A percentile compares a stretch with the other conserved stretches of the same genome.
Evolutionary conservation across 1,140 invertebrate species (phyloP).

Genomic region (Nephila pilipes): DNA sequence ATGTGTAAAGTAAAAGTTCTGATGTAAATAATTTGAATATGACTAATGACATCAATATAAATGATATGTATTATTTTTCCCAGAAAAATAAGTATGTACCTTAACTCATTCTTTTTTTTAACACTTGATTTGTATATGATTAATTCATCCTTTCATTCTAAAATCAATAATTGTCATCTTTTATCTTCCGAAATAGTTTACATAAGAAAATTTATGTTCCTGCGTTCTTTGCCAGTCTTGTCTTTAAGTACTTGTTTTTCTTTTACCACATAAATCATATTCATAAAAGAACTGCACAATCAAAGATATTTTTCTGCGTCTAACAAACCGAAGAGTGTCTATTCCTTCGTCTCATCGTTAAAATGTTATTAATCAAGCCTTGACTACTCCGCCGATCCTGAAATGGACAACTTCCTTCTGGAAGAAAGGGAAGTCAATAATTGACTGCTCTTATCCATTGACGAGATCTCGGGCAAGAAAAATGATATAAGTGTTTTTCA

Average conservation of each 20-base stretch:
- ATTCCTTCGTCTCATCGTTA: not conserved
- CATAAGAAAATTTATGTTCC: too few species aligned
- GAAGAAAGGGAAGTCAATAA: constrained; percentile 31
- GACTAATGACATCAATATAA: too few species aligned
- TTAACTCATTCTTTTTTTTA: too few species aligned
- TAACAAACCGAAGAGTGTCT: not conserved
- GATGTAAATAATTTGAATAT: too few species aligned
- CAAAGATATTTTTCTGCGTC: not conserved
- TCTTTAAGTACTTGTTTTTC: not conserved
- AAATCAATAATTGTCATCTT: too few species aligned
- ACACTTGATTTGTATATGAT: too few species aligned
- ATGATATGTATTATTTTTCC: too few species aligned
- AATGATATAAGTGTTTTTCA: constrained; percentile 44
- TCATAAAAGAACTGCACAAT: not conserved
- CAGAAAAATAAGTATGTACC: too few species aligned
- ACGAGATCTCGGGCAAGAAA: constrained; percentile 16
- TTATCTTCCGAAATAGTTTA: too few species aligned
- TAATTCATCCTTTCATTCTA: too few species aligned
- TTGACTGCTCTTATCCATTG: constrained; percentile 3
- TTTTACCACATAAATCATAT: not conserved
- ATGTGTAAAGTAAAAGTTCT: too few species aligned
- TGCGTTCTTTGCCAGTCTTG: too few species aligned
- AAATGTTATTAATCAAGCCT: constrained; percentile 9
- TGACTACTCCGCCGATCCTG: not conserved
- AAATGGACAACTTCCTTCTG: not conserved